Conservation (phyloP, 1,140 invertebrate genomes). For the Drosophila albomicans region DNA sequence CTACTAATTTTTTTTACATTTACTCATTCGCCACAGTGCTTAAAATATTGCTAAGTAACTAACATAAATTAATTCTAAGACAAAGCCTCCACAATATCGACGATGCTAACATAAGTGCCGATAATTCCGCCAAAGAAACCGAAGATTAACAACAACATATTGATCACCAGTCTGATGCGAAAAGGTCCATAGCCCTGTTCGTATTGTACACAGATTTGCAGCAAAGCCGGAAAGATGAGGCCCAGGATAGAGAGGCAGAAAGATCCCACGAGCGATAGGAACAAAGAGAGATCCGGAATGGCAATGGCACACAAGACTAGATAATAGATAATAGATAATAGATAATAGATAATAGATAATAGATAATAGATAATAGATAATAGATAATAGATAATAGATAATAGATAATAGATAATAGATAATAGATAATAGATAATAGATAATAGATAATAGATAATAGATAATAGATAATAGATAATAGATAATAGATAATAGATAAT, state of each 20-base stretch:
- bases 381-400: too few relatives aligned
- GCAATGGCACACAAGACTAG: slow-evolving; percentile 91
- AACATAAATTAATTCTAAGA: slow-evolving; percentile 13
- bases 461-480: too few relatives aligned
- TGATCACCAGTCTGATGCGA: slow-evolving; percentile 86
- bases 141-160: slow-evolving; percentile 88
- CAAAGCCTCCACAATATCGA: slow-evolving; percentile 86
- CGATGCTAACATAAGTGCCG: slow-evolving; percentile 89
- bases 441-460: too few relatives aligned
- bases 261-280: slow-evolving; percentile 96
- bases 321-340: slow-evolving; percentile 30
- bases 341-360: not conserved
- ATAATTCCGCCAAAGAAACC: slow-evolving; percentile 89
- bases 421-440: too few relatives aligned
- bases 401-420: too few relatives aligned
- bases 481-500: too few relatives aligned
- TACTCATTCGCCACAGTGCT: not conserved
- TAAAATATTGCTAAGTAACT: not conserved
- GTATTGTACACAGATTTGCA: slow-evolving; percentile 85
- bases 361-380: not conserved
- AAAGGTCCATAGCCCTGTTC: slow-evolving; percentile 79
- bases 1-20: not conserved
- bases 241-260: slow-evolving; percentile 95
- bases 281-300: slow-evolving; percentile 94
- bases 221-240: slow-evolving; percentile 95